Base-by-base conservation (phyloP, 1,140 invertebrate genomes). In the Nasonia vitripennis region DNA sequence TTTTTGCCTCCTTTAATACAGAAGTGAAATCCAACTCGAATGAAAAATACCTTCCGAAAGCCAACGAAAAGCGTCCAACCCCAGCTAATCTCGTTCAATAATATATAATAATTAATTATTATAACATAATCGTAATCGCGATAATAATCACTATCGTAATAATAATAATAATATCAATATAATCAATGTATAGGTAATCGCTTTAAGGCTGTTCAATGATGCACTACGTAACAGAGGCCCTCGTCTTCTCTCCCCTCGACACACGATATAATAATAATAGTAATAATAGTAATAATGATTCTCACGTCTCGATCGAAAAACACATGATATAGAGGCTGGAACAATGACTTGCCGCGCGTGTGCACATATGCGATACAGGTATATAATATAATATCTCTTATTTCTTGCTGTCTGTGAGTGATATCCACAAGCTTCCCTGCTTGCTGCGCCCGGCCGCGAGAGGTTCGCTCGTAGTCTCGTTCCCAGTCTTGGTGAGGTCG, bases 81-180 rank as follows among this genome's bases (percentile, higher is more conserved):
- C 84, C 17, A 62, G 73, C 31, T 81, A 75, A 62, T 81, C 62
- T 70, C 6, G 11, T 74, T 77, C 77, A 37, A 78, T 82, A 78
- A 82, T 62, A 78, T 78, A 45, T 77, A 71, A 78, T 81, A 75
- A 81, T 85, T 78, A 82, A 86, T 82, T 82, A 82, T 78, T 86
- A 77, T 81, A 86, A 86, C 79, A 86, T 86, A 81, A 86, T 87
- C 67, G 71, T 87, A 87, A 87, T 70, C 73, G 68, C 77, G 48
- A 85, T 83, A 80, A 85, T 87, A 80, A 85, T 87, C 79, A 81
- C 74, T 86, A 86, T 80, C 77, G 74, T 78, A 78, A 45, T 75
- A 51, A 45, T 75, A 51, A 45, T 75, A 51, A 68, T 78, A 84
- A 78, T 78, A 84, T 84, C 77, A 55, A 79, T 85, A 85, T 34